Percentiles rank a stretch among this genome's conserved stretches.
These are phyloP conservation scores for Bostrychus sinensis DNA, from an alignment of 2,113 vertebrate genomes.

Conservation along the genomic window DNA sequence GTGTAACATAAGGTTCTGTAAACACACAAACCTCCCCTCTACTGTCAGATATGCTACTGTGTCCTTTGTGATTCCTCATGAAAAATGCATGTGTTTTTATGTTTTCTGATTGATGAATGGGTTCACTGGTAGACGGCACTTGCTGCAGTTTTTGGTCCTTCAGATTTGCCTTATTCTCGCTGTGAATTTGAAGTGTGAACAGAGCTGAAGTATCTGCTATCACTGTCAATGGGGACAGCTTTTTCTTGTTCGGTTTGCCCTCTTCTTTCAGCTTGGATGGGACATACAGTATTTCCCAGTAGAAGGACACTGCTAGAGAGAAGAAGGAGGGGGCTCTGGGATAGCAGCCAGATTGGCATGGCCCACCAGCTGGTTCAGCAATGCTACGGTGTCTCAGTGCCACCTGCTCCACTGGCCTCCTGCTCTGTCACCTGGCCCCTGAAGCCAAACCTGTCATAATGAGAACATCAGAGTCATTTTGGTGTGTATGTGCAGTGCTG, in stretches of 20 bases:
- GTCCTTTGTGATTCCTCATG: slow-evolving; percentile 31
- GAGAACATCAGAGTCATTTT: slow-evolving; percentile 23
- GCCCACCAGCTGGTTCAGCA: slow-evolving; percentile 29
- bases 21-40: slow-evolving; percentile 4
- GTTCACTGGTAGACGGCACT: slow-evolving; percentile 17
- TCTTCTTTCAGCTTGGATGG: slow-evolving; percentile 33
- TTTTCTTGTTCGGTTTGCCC: slow-evolving; percentile 23
- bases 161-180: not conserved
- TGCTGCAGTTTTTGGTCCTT: not conserved
- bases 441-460: slow-evolving; percentile 53
- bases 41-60: slow-evolving; percentile 46
- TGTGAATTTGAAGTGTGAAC: not conserved
- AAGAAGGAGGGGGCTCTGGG: slow-evolving; percentile 16
- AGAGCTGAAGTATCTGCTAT: slow-evolving; percentile 9
- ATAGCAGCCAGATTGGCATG: slow-evolving; percentile 55
- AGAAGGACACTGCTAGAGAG: slow-evolving; percentile 7
- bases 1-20: not conserved
- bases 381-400: slow-evolving; percentile 34
- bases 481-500: slow-evolving; percentile 13
- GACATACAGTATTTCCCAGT: slow-evolving; percentile 48
- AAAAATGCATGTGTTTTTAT: slow-evolving; percentile 51
- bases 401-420: slow-evolving; percentile 67
- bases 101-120: slow-evolving; percentile 42
- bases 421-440: slow-evolving; percentile 48
- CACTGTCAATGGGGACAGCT: slow-evolving; percentile 32